Evolutionary conservation across 2,113 vertebrate genomes (phyloP), one percentile per base, ranked within the genome.

Genomic region (Thunnus thynnus): DNA sequence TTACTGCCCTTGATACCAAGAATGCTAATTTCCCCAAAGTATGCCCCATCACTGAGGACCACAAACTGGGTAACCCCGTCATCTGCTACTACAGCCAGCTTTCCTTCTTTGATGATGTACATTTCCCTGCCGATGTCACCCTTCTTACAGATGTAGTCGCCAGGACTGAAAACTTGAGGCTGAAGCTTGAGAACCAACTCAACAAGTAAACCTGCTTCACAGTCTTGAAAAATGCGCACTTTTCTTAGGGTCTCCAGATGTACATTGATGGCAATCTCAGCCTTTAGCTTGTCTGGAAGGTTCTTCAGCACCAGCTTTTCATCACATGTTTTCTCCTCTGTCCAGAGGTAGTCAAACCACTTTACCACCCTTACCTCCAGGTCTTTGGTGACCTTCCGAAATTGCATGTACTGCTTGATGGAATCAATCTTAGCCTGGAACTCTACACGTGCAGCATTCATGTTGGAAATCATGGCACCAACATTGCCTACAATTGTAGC

Each of bases 271-370:
- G 93, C 93, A 12, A 94, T 92, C 83, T 94, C 93, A 1, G 93
- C 93, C 65, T 93, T 94, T 2, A 94, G 84, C 60, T 94, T 94
- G 80, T 94, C 93, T 0, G 93, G 93, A 12, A 94, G 87, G 67
- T 92, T 93, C 75, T 87, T 92, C 12, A 94, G 78, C 51, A 94
- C 93, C 72, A 12, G 77, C 72, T 91, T 94, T 80, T 94, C 93
- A 14, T 94, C 89, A 1, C 93, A 94, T 5, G 80, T 90, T 63
- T 94, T 94, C 48, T 89, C 74, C 76, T 94, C 93, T 0, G 91
- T 92, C 93, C 93, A 94, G 56, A 94, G 73, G 65, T 94, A 94
- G 78, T 94, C 93, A 1, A 94, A 94, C 93, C 93, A 94, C 83
- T 93, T 94, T 69, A 94, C 91, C 71, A 94, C 93, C 65, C 93